phyloP scores from a whole-genome alignment of 2,113 vertebrate species.

The Miniopterus natalensis region DNA sequence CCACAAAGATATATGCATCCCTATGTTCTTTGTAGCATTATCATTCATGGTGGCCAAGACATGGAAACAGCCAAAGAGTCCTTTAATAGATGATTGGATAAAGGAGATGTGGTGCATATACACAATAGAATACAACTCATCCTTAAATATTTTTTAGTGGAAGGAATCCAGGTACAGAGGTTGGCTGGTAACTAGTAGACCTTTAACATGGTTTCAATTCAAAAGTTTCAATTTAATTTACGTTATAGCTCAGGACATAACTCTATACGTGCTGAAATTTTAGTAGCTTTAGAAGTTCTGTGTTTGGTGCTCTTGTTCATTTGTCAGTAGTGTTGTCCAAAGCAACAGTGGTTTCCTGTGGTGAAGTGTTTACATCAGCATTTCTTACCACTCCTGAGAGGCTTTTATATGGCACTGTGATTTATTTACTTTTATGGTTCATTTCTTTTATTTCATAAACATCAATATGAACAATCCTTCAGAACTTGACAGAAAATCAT shows the following conservation, averaged over 20 bases:
- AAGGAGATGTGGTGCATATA: background rate
- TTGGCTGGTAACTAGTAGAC: background rate
- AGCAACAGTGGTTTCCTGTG: conserved; percentile 13
- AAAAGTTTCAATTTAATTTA: conserved; percentile 39
- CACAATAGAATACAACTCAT: background rate
- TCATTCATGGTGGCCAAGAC: background rate
- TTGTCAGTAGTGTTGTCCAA: conserved; percentile 45
- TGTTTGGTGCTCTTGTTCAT: background rate
- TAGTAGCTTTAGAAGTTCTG: conserved; percentile 6
- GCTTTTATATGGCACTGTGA: conserved; percentile 55
- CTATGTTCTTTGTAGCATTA: background rate
- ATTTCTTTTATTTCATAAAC: conserved; percentile 78
- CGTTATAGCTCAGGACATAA: background rate
- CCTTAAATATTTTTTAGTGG: conserved; percentile 29
- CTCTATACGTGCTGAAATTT: background rate
- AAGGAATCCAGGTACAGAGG: background rate
- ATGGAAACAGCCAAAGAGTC: background rate
- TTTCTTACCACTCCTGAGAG: conserved; percentile 56
- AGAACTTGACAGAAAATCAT: conserved; percentile 47
- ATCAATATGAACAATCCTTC: conserved; percentile 40
- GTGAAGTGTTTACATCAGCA: conserved; percentile 35
- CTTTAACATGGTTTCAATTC: background rate
- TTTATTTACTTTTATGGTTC: conserved; percentile 73
- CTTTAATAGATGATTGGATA: background rate
- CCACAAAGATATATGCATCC: background rate